Evolutionary conservation across 2,113 vertebrate genomes (phyloP), one percentile per base, ranked within the genome.

Genomic region (Spilogale gracilis): DNA sequence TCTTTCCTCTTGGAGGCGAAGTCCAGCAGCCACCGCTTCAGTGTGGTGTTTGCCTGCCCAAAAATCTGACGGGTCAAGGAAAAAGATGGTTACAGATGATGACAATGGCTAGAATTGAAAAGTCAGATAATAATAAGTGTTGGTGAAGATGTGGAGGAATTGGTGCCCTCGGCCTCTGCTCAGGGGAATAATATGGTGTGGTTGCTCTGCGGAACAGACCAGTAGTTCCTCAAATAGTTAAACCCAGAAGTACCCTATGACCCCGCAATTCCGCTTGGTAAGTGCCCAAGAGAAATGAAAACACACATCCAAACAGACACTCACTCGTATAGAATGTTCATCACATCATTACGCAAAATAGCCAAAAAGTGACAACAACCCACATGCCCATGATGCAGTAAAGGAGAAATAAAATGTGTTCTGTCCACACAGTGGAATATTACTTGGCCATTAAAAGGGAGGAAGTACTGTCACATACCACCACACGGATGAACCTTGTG

Each of bases 1-100:
- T 99, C 99, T 98, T 99, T 99, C 97, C 99, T 99, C 96, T 99
- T 99, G 92, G 99, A 99, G 89, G 99, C 99, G 90, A 99, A 99
- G 97, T 99, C 99, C 78, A 99, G 98, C 60, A 99, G 97, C 99
- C 99, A 99, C 54, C 99, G 99, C 97, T 99, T 99, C 87, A 99
- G 84, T 0, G 99, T 98, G 0, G 99, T 99, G 97, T 99, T 99
- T 56, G 99, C 99, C 98, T 99, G 99, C 93, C 99, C 98, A 60
- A 99, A 99, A 90, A 99, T 99, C 99, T 99, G 94, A 32, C 18
- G 61, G 80, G 83, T 17, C 67, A 88, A 89, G 65, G 52, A 1
- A 38, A 69, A 38, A 86, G 52, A 71, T 50, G 32, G 38, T 43
- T 88, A 32, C 48, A 69, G 5, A 14, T 23, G 27, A 32, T 12